Percentiles rank a stretch among this genome's conserved stretches.
phyloP scores from a whole-genome alignment of 2,113 vertebrate species.

The Seriola quinqueradiata region DNA sequence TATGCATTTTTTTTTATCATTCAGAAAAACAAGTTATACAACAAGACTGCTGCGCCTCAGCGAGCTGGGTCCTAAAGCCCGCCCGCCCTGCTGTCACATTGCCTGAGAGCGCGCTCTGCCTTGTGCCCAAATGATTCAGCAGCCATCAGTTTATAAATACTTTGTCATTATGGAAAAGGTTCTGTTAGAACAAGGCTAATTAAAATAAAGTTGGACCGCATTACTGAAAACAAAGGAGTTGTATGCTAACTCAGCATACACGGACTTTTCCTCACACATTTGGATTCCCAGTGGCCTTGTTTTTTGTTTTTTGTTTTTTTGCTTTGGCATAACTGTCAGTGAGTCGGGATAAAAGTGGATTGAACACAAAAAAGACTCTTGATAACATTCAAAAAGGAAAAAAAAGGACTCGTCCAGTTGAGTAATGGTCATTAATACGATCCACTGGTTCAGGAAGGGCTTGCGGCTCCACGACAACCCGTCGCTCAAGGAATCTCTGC shows the following conservation, averaged over 20 bases:
- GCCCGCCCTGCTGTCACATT: conserved; percentile 2
- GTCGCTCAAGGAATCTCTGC: conserved; percentile 91
- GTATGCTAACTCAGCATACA: conserved; percentile 4
- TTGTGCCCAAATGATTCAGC: conserved; percentile 77
- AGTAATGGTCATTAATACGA: conserved; percentile 95
- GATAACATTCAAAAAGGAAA: conserved; percentile 17
- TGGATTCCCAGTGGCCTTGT: conserved; percentile 7
- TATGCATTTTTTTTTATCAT: conserved; percentile 46
- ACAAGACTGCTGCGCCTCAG: conserved; percentile 44
- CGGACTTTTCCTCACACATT: neutral
- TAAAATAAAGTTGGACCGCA: neutral
- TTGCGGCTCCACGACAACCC: conserved; percentile 98
- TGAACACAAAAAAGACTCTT: conserved; percentile 25
- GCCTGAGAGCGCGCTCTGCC: conserved; percentile 30
- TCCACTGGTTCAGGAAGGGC: conserved; percentile 99
- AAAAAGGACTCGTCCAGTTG: conserved; percentile 70
- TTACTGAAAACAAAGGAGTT: neutral
- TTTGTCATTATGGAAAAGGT: conserved; percentile 82
- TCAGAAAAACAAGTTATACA: conserved; percentile 86
- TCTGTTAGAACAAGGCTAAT: conserved; percentile 85
- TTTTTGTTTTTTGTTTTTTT: neutral
- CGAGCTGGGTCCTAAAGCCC: conserved; percentile 77
- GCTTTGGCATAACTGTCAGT: neutral
- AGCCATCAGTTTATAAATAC: conserved; percentile 43
- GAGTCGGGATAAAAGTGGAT: conserved; percentile 14